phyloP scores from a whole-genome alignment of 1,140 invertebrate species.

The Arion vulgaris region DNA sequence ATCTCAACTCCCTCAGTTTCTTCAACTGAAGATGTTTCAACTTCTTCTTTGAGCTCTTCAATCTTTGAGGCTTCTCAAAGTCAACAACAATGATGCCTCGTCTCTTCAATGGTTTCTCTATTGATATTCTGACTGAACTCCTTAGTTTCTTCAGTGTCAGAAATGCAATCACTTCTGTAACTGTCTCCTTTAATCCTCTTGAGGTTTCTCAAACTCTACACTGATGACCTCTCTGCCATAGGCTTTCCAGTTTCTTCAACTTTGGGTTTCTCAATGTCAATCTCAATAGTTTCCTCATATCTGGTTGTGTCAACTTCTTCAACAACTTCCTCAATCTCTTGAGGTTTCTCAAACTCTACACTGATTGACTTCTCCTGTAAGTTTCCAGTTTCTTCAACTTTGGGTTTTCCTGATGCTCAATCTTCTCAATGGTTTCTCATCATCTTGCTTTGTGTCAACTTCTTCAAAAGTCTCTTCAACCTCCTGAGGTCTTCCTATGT shows the following conservation, averaged over 20 bases:
- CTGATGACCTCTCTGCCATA: conserved; percentile 44
- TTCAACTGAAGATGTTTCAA: too few species aligned
- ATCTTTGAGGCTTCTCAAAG: too few species aligned
- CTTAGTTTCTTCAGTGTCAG: conserved; percentile 1
- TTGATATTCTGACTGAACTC: conserved; percentile 27
- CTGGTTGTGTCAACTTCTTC: conserved; percentile 28
- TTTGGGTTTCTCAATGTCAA: conserved; percentile 31
- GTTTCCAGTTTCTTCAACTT: conserved; percentile 27
- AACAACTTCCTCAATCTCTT: conserved; percentile 13
- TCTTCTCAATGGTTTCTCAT: conserved; percentile 33
- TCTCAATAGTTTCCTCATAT: conserved; percentile 35
- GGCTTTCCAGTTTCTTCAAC: conserved; percentile 41
- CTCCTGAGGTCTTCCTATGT: conserved; percentile 38
- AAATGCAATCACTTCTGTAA: conserved; percentile 28
- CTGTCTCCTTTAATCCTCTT: conserved; percentile 42
- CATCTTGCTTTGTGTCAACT: conserved; percentile 17
- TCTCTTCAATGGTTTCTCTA: conserved; percentile 36
- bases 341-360: background rate
- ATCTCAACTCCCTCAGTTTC: background rate
- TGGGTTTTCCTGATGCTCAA: conserved; percentile 40
- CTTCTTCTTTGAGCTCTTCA: too few species aligned
- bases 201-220: conserved; percentile 43
- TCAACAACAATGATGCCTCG: conserved; percentile 38
- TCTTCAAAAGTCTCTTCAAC: conserved; percentile 28
- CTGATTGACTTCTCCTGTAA: background rate